A percentile compares a stretch with the other conserved stretches of the same genome.
Evolutionary conservation across 1,140 invertebrate genomes (phyloP).

Genomic region (Panagrolaimus sp.): DNA sequence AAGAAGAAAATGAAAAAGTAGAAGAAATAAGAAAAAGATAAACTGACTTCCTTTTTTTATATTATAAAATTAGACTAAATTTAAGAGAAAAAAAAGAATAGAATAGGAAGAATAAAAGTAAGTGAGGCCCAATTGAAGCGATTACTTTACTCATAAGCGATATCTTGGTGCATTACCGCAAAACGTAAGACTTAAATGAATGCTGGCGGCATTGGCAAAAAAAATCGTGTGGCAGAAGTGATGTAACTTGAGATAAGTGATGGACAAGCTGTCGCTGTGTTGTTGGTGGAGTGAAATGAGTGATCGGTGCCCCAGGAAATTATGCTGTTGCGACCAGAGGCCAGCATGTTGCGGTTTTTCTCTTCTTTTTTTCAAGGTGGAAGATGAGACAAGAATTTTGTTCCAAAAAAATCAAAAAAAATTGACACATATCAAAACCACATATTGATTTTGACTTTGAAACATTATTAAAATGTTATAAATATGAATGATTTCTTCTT

Average conservation of each 20-base stretch:
- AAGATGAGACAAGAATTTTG: background rate
- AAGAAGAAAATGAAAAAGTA: no score
- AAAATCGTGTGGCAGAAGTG: constrained; percentile 16
- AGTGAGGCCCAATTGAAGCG: background rate
- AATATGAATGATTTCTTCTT: background rate
- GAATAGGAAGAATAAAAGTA: no score
- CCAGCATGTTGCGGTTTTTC: constrained; percentile 11
- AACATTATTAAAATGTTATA: background rate
- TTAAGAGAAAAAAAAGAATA: background rate
- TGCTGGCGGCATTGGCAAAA: constrained; percentile 1
- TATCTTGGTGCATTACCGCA: background rate
- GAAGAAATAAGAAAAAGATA: background rate
- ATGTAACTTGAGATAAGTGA: constrained; percentile 19
- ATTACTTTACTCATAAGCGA: constrained; percentile 6
- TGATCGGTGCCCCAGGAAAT: constrained; percentile 15
- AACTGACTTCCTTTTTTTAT: background rate
- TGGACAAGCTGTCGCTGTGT: constrained; percentile 18
- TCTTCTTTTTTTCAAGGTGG: no score
- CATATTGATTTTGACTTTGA: background rate
- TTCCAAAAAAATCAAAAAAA: background rate
- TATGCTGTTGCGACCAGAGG: constrained; percentile 17
- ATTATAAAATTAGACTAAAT: background rate
- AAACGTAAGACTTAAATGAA: background rate
- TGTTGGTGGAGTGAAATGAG: constrained; percentile 17
- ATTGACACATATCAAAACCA: background rate